These are phyloP conservation scores for Colossoma macropomum DNA, from an alignment of 2,113 vertebrate species.

Conservation along the genomic window DNA sequence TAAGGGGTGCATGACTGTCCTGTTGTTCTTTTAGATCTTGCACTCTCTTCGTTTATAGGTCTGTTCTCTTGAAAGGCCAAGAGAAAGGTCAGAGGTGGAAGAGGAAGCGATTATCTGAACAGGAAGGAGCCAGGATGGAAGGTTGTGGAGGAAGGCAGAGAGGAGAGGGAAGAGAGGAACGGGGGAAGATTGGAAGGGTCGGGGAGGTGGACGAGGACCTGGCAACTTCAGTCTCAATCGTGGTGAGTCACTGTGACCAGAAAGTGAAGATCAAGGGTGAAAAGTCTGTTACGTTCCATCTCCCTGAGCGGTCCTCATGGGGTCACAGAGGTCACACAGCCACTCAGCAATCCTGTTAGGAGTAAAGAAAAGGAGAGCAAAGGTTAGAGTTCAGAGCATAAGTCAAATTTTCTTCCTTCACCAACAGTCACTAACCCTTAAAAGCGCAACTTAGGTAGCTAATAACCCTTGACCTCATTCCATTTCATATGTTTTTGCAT, in stretches of 20 bases:
- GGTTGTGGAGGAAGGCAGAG: neutral
- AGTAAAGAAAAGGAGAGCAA: slow-evolving; percentile 23
- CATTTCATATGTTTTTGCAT: neutral
- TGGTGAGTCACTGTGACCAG: slow-evolving; percentile 49
- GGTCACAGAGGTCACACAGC: slow-evolving; percentile 20
- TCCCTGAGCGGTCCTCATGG: slow-evolving; percentile 60
- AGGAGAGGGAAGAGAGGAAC: slow-evolving; percentile 15
- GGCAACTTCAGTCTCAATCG: slow-evolving; percentile 58
- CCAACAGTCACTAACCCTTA: neutral
- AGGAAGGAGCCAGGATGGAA: neutral
- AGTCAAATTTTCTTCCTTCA: neutral
- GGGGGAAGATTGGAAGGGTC: slow-evolving; percentile 35
- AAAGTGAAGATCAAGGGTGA: slow-evolving; percentile 56
- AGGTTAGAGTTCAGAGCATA: neutral
- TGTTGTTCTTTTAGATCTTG: neutral
- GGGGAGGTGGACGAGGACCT: slow-evolving; percentile 52
- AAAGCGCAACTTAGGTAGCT: no score
- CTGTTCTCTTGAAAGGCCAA: neutral
- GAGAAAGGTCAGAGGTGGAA: neutral
- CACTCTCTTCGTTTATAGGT: neutral
- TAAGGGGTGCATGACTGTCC: slow-evolving; percentile 45
- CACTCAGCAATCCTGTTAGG: slow-evolving; percentile 15
- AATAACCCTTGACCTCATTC: neutral
- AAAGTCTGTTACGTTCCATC: slow-evolving; percentile 82
- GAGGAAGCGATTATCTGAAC: neutral